phyloP scores from a whole-genome alignment of 2,797 vertebrate species.

The Acanthopagrus latus region DNA sequence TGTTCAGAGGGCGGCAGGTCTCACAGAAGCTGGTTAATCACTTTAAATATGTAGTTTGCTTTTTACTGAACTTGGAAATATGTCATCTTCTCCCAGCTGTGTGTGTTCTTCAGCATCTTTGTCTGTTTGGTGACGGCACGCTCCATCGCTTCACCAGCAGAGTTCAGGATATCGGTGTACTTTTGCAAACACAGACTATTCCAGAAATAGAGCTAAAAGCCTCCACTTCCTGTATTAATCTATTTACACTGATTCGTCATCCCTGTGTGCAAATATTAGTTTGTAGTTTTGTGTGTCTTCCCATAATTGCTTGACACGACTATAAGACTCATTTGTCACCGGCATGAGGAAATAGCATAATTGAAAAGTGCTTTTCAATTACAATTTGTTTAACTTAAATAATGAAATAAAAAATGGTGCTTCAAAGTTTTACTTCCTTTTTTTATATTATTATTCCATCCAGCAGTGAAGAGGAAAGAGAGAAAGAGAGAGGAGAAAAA shows the following conservation, averaged over 20 bases:
- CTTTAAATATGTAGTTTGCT: conserved; percentile 44
- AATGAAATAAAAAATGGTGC: conserved; percentile 83
- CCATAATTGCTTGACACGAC: conserved; percentile 79
- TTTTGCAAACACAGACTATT: conserved; percentile 51
- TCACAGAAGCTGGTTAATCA: conserved; percentile 41
- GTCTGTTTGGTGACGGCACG: not conserved
- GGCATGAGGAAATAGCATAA: conserved; percentile 77
- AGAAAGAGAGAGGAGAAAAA: conserved; percentile 38
- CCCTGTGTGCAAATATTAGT: conserved; percentile 81
- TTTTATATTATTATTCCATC: conserved; percentile 77
- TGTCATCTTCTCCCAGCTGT: conserved; percentile 7
- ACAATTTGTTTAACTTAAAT: conserved; percentile 87
- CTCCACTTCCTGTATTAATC: conserved; percentile 72
- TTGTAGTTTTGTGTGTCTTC: conserved; percentile 77
- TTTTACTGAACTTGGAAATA: conserved; percentile 40
- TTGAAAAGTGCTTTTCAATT: conserved; percentile 88
- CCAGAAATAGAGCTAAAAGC: conserved; percentile 70
- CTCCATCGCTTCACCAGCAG: conserved; percentile 12
- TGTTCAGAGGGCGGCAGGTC: conserved; percentile 31
- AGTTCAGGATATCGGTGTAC: conserved; percentile 37
- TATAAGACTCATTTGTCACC: conserved; percentile 79
- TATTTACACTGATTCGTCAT: conserved; percentile 79
- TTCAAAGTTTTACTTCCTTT: conserved; percentile 83
- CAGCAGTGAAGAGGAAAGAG: conserved; percentile 70
- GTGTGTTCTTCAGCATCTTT: conserved; percentile 17